Conservation (phyloP, 2,888 invertebrate species). For the Troides helena region DNA sequence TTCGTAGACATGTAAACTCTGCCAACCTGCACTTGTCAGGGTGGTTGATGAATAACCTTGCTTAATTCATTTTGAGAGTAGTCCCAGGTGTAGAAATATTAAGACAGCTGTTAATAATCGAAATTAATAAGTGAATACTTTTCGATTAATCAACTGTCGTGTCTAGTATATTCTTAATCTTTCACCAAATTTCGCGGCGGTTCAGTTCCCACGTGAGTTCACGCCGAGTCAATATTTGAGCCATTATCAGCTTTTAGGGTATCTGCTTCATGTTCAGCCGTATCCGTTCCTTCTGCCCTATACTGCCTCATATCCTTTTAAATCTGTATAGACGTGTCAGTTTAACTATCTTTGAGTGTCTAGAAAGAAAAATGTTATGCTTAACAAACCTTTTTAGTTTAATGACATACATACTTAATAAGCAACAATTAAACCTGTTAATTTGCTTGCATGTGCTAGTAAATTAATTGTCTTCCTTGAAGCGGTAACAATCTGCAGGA, state of each 20-base stretch:
- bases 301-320: background rate
- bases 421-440: too few species aligned
- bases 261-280: conserved; percentile 24
- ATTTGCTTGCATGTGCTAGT: too few species aligned
- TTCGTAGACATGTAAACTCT: too few species aligned
- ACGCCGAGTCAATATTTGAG: conserved; percentile 35
- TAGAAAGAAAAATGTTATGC: background rate
- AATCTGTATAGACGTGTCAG: background rate
- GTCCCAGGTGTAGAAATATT: too few species aligned
- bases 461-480: too few species aligned
- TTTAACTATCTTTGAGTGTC: background rate
- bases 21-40: too few species aligned
- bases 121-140: background rate
- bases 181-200: conserved; percentile 28
- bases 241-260: conserved; percentile 38
- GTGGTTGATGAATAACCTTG: too few species aligned
- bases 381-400: too few species aligned
- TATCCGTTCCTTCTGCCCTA: conserved; percentile 31
- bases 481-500: too few species aligned
- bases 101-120: background rate
- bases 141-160: background rate
- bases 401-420: too few species aligned
- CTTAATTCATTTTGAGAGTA: too few species aligned
- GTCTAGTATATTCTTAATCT: conserved; percentile 13
- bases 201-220: conserved; percentile 39